Conservation (phyloP, 2,888 invertebrate genomes). For the Biston stratarius region DNA sequence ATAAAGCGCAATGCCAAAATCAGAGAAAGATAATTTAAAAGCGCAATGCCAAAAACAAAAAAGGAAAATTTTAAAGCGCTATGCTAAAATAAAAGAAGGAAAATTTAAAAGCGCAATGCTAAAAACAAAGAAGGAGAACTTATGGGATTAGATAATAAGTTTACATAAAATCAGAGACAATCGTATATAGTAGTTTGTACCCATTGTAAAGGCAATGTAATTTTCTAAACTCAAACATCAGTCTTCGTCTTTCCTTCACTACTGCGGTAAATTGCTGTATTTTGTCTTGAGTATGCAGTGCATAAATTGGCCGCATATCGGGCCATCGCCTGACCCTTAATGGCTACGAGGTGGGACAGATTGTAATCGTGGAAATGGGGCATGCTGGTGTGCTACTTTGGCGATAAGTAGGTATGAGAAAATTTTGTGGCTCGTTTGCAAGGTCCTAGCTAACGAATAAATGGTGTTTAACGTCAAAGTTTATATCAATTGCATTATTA, state of each 20-base stretch:
- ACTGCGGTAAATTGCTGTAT: slow-evolving; percentile 18
- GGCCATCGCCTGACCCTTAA: slow-evolving; percentile 82
- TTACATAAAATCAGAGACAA: no score
- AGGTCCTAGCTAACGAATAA: slow-evolving; percentile 44
- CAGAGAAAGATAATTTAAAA: no score
- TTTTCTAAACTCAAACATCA: no score
- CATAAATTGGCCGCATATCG: slow-evolving; percentile 81
- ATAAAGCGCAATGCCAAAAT: no score
- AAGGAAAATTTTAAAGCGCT: no score
- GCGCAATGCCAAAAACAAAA: no score
- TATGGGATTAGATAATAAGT: no score
- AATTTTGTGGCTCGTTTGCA: slow-evolving; percentile 74
- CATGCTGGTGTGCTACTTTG: slow-evolving; percentile 70
- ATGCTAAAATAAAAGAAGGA: no score
- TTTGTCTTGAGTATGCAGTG: slow-evolving; percentile 73
- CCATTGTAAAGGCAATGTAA: no score
- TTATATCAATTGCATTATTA: not conserved
- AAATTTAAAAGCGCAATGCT: no score
- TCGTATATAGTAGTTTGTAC: no score
- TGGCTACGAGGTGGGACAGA: slow-evolving; percentile 81
- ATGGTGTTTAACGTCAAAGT: slow-evolving; percentile 7
- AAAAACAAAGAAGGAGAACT: no score
- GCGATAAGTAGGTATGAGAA: slow-evolving; percentile 67
- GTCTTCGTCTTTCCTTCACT: not conserved
- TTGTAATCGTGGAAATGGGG: slow-evolving; percentile 79